phyloP scores from a whole-genome alignment of 2,888 invertebrate genomes.

The Caenorhabditis angaria region DNA sequence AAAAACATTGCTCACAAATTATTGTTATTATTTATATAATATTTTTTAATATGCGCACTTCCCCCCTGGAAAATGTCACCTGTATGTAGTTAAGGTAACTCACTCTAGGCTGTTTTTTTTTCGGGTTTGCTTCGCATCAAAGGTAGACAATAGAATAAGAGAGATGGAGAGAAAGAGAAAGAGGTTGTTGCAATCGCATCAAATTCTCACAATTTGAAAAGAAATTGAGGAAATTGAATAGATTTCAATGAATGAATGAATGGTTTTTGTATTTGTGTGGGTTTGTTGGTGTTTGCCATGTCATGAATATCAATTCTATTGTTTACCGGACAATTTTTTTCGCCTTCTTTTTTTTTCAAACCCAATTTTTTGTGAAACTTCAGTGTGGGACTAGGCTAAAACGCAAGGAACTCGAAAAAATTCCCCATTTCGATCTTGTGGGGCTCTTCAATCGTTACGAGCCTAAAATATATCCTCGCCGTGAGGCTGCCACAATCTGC shows the following conservation, averaged over 20 bases:
- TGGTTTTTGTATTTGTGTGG: background rate
- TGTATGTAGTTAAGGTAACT: background rate
- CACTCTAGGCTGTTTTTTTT: background rate
- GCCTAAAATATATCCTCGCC: too few species aligned
- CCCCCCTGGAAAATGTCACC: background rate
- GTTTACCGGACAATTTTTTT: slow-evolving; percentile 3
- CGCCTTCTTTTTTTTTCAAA: too few species aligned
- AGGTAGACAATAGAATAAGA: background rate
- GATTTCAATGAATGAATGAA: background rate
- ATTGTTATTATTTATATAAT: background rate
- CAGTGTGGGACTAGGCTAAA: too few species aligned
- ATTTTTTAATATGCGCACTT: background rate
- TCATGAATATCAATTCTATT: slow-evolving; percentile 8
- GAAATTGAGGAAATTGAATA: slow-evolving; percentile 8
- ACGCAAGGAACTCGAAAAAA: too few species aligned
- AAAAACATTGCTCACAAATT: slow-evolving; percentile 4
- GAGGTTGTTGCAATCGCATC: slow-evolving; percentile 2
- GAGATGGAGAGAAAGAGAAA: background rate
- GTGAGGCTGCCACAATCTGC: too few species aligned
- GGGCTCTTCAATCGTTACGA: too few species aligned
- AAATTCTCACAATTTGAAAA: slow-evolving; percentile 9
- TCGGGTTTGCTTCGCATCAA: background rate
- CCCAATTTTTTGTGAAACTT: too few species aligned
- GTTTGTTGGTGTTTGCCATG: slow-evolving; percentile 2
- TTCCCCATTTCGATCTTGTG: too few species aligned